phyloP scores from a whole-genome alignment of 2,888 invertebrate species.

The Dynastes grantii region DNA sequence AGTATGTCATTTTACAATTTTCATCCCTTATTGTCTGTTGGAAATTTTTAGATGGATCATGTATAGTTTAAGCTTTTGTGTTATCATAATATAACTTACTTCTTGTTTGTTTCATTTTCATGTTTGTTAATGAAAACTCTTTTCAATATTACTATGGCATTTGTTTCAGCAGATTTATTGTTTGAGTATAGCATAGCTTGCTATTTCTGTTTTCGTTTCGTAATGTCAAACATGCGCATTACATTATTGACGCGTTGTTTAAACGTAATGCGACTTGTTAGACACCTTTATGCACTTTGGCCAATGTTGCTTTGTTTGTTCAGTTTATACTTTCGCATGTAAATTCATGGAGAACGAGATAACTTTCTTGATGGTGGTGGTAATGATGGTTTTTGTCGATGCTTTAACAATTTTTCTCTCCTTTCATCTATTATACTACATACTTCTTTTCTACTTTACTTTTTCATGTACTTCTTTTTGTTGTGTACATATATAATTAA shows the following conservation, averaged over 20 bases:
- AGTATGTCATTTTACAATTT: no score
- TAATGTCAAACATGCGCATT: slow-evolving; percentile 10
- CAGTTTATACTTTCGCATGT: slow-evolving; percentile 38
- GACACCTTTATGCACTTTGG: slow-evolving; percentile 31
- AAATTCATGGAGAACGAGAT: slow-evolving; percentile 28
- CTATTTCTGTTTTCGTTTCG: slow-evolving; percentile 34
- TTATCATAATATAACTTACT: background rate
- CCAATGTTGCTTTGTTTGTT: slow-evolving; percentile 40
- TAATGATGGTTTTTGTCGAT: slow-evolving; percentile 36
- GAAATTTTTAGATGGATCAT: no score
- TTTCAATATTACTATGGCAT: slow-evolving; percentile 22
- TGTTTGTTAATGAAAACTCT: background rate
- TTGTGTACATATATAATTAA: slow-evolving; percentile 35
- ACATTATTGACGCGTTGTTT: background rate
- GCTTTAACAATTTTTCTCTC: slow-evolving; percentile 27
- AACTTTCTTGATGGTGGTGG: slow-evolving; percentile 23
- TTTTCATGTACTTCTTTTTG: slow-evolving; percentile 27
- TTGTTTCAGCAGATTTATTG: slow-evolving; percentile 33
- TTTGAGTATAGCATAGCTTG: slow-evolving; percentile 39
- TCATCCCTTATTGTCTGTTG: no score
- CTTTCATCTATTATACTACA: slow-evolving; percentile 16
- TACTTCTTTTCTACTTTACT: slow-evolving; percentile 17
- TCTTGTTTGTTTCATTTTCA: slow-evolving; percentile 11
- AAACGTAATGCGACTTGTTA: slow-evolving; percentile 13
- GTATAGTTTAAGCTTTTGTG: background rate